Evolutionary conservation across 2,113 vertebrate genomes (phyloP).

Genomic region (Lutjanus erythropterus): DNA sequence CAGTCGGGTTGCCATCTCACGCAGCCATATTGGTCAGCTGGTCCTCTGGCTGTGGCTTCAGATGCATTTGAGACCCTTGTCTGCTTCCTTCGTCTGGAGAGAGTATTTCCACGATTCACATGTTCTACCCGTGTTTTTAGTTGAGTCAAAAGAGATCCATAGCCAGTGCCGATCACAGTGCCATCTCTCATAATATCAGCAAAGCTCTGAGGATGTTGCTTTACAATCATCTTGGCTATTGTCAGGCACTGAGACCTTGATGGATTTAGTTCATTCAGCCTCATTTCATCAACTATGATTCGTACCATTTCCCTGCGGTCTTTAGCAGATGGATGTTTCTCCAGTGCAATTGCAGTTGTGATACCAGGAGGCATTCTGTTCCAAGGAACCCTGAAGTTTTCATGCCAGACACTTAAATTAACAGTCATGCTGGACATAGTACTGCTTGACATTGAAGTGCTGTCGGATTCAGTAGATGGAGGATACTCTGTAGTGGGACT

Average conservation of each 20-base stretch:
- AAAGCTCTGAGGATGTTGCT: not conserved
- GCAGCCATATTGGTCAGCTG: not conserved
- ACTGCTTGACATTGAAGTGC: not conserved
- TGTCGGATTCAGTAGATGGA: not conserved
- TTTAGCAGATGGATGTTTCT: constrained; percentile 6
- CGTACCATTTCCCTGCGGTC: not conserved
- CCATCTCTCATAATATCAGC: not conserved
- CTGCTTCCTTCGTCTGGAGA: not conserved
- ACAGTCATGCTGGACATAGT: not conserved
- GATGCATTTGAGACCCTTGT: not conserved
- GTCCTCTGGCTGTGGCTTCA: not conserved
- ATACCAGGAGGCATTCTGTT: not conserved
- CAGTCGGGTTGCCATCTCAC: not conserved
- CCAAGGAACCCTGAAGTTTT: constrained; percentile 1
- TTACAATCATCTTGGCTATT: not conserved
- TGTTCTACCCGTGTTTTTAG: not conserved
- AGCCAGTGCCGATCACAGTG: not conserved
- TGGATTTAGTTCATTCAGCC: not conserved
- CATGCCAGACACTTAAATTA: not conserved
- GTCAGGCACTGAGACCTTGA: not conserved
- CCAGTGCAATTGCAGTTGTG: not conserved
- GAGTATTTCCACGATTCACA: not conserved
- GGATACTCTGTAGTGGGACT: not conserved
- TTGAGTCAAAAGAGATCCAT: not conserved
- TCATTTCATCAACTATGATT: not conserved